phyloP scores from a whole-genome alignment of 2,797 vertebrate species.

The Helarctos malayanus region DNA sequence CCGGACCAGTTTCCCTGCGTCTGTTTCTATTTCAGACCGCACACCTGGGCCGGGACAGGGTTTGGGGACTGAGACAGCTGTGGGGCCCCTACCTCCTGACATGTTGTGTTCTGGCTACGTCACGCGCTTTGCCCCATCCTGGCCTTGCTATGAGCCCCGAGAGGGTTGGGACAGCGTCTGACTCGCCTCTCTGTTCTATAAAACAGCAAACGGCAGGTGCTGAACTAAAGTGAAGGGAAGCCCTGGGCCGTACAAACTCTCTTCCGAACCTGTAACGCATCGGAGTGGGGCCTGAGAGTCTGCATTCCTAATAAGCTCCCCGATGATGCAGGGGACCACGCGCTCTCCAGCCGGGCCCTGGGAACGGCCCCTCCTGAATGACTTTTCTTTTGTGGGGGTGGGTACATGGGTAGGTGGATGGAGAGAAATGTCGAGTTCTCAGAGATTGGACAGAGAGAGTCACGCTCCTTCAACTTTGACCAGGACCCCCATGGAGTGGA shows the following conservation, averaged over 20 bases:
- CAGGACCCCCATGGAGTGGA: neutral
- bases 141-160: neutral
- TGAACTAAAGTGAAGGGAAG: neutral
- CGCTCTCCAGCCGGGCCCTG: neutral
- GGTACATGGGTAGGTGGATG: too few relatives aligned
- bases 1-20: too few relatives aligned
- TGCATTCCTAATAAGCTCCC: neutral
- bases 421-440: neutral
- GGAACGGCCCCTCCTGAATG: accelerated
- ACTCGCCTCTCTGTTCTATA: neutral
- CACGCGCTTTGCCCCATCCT: neutral
- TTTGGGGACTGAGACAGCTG: neutral
- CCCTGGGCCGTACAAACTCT: neutral
- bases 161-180: neutral
- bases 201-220: neutral
- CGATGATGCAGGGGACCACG: accelerated
- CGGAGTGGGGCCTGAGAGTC: neutral
- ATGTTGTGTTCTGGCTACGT: neutral
- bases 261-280: neutral
- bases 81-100: accelerated
- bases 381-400: neutral
- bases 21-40: neutral
- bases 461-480: accelerated
- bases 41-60: neutral
- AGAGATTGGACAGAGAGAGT: neutral